Evolutionary conservation across 2,888 invertebrate species (phyloP).

Genomic region (Gymnosoma rotundatum): DNA sequence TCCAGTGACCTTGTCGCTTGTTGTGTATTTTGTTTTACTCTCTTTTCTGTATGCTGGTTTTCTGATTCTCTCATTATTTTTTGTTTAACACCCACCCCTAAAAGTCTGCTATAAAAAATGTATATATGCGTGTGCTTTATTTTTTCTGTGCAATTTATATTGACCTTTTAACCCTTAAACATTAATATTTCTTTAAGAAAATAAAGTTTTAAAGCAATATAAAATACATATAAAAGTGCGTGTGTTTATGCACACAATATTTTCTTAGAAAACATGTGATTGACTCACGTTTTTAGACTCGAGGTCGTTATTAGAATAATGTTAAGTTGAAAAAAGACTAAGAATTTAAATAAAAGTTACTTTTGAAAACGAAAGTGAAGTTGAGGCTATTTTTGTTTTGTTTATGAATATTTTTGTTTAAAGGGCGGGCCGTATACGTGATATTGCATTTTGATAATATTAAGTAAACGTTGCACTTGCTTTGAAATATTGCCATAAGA

Average conservation of each 20-base stretch:
- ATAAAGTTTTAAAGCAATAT: not conserved
- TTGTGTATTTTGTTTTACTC: not conserved
- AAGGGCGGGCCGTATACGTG: no score
- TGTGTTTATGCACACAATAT: conserved; percentile 3
- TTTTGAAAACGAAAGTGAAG: not conserved
- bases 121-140: not conserved
- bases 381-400: not conserved
- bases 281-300: conserved; percentile 34
- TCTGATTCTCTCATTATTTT: not conserved
- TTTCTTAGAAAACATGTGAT: conserved; percentile 19
- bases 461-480: no score
- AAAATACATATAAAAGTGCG: not conserved
- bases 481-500: no score
- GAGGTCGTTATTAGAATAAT: not conserved
- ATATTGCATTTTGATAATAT: no score
- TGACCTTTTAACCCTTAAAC: conserved; percentile 66
- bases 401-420: no score
- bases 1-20: conserved; percentile 77
- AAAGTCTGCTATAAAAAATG: conserved; percentile 26
- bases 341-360: not conserved
- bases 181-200: not conserved
- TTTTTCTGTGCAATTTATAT: conserved; percentile 44
- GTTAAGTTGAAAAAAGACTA: not conserved
- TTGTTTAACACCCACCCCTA: conserved; percentile 15
- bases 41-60: not conserved